Conservation (phyloP, 2,797 vertebrate genomes). For the Notoglanidium macrostoma region DNA sequence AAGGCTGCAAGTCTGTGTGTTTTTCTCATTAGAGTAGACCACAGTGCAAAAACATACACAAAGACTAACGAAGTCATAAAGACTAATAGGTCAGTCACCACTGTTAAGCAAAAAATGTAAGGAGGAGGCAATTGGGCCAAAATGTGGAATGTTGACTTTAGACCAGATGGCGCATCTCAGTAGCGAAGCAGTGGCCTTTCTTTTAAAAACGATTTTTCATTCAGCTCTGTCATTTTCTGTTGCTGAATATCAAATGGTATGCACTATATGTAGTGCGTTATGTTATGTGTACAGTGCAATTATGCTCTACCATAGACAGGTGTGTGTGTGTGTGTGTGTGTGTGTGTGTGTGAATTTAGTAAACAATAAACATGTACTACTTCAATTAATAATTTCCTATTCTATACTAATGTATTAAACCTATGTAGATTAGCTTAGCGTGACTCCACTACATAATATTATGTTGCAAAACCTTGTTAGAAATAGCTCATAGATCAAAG, state of each 20-base stretch:
- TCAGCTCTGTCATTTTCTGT: background rate
- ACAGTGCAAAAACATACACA: background rate
- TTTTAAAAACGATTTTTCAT: background rate
- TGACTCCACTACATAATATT: background rate
- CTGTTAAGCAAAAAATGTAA: background rate
- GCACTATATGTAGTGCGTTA: background rate
- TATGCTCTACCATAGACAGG: background rate
- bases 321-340: background rate
- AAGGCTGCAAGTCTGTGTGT: background rate
- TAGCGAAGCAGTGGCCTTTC: background rate
- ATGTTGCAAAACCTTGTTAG: background rate
- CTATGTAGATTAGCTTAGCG: background rate
- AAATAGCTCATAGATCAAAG: background rate
- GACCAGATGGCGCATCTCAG: background rate
- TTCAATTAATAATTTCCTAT: background rate
- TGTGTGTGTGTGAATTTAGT: background rate
- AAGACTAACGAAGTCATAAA: background rate
- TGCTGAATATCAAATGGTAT: background rate
- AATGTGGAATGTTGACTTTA: background rate
- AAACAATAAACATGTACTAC: background rate
- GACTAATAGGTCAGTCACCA: background rate
- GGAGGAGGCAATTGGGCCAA: background rate
- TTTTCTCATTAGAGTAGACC: background rate
- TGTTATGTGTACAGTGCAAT: background rate
- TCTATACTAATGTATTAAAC: background rate